These are phyloP conservation scores for Acanthaster planci DNA, from an alignment of 35 echinoderm and acorn worm genomes.

Conservation along the genomic window DNA sequence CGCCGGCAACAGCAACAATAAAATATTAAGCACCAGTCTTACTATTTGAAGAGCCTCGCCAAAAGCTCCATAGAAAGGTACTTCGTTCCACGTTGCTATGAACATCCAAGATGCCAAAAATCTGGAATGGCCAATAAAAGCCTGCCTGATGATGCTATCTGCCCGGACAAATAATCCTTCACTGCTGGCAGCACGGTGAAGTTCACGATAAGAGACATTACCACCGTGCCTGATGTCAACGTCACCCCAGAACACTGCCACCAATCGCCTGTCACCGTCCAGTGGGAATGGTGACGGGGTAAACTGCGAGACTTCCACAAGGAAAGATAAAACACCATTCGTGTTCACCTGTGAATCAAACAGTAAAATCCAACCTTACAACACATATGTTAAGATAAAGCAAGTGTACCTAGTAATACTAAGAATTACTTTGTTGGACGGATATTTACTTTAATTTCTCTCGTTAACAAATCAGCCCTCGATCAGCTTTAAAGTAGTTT, in stretches of 20 bases:
- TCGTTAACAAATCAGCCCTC: no score
- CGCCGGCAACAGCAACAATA: no score
- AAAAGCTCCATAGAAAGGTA: slow-evolving; percentile 2
- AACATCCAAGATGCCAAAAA: slow-evolving; percentile 49
- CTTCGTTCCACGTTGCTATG: slow-evolving; percentile 45
- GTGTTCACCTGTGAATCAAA: slow-evolving; percentile 56
- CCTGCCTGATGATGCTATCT: not conserved
- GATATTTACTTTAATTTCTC: no score
- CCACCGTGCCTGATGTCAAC: slow-evolving; percentile 41
- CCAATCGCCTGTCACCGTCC: slow-evolving; percentile 49
- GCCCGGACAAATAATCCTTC: slow-evolving; percentile 25
- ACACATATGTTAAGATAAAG: no score
- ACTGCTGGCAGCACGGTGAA: not conserved
- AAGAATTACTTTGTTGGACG: no score
- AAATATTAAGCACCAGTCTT: no score
- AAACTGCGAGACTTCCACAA: slow-evolving; percentile 47
- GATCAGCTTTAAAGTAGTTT: no score
- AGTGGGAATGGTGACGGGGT: slow-evolving; percentile 64
- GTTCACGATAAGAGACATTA: not conserved
- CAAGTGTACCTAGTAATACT: no score
- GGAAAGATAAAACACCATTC: slow-evolving; percentile 81
- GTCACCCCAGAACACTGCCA: slow-evolving; percentile 83
- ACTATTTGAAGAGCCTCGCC: not conserved
- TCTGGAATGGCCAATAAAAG: not conserved
- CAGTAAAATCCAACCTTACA: no score